phyloP scores from a whole-genome alignment of 1,140 invertebrate species.

The Listronotus oregonensis region DNA sequence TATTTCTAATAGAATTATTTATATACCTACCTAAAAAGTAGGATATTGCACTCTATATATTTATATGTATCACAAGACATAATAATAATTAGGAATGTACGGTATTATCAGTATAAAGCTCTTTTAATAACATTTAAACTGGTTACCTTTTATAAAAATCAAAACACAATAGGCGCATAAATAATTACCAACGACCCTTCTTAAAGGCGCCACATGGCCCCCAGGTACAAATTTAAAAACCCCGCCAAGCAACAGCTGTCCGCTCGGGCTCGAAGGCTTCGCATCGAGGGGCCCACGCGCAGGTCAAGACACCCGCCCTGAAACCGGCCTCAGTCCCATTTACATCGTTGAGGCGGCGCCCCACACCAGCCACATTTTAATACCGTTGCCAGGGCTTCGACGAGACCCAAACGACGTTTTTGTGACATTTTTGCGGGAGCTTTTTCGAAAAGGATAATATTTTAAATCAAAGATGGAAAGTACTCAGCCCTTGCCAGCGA shows the following conservation, averaged over 20 bases:
- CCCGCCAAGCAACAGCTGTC: conserved; percentile 21
- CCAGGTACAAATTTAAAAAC: conserved; percentile 29
- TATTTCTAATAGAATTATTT: no score
- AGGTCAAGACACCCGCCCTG: conserved; percentile 35
- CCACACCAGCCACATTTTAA: conserved; percentile 17
- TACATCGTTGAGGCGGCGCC: conserved; percentile 29
- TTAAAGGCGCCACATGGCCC: background rate
- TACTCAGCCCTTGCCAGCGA: background rate
- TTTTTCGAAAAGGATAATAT: background rate
- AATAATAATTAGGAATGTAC: no score
- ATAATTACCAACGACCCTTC: no score
- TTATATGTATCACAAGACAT: no score
- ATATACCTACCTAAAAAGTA: no score
- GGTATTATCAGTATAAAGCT: no score
- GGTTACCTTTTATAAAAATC: no score
- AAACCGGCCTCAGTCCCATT: conserved; percentile 33
- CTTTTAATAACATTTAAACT: no score
- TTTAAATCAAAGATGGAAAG: conserved; percentile 17
- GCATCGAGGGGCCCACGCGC: conserved; percentile 34
- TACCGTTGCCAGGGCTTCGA: conserved; percentile 25
- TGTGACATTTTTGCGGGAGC: conserved; percentile 4
- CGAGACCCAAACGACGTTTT: conserved; percentile 13
- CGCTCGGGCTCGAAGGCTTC: conserved; percentile 29
- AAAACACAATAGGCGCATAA: no score
- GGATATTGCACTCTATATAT: no score